Evolutionary conservation across 2,888 invertebrate species (phyloP), one percentile per base, ranked within the genome.

Genomic region (Homarus gammarus): DNA sequence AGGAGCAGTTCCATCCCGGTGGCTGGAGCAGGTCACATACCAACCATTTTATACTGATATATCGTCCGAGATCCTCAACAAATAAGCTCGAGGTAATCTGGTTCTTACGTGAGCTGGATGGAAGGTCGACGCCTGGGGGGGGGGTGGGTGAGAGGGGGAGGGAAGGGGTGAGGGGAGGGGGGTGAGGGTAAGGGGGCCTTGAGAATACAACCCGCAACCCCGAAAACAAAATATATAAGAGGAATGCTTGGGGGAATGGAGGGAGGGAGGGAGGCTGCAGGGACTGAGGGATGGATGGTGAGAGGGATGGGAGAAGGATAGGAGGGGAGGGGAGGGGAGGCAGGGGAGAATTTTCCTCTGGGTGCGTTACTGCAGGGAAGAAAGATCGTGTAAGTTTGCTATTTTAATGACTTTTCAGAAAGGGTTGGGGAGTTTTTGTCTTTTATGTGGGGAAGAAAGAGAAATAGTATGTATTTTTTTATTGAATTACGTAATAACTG

Each of bases 11-110:
- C 56, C 56, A 56, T 56, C 56, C 56, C 56, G 22, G 56, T 22
- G 12, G 12, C 56, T 56, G 18, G 56, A 22, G 18, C 56, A 56
- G 56, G 56, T 56, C 56, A 56, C 56, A 56, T 56, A 56, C 56
- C 56, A 56, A 56, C 56, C 56, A 56, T 56, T 56, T 56, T 56
- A 56, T 56, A 56, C 56, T 56, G 56, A 56, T 56, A 56, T 56
- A 56, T 56, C 22, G 56, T 56, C 56, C 22, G 22, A 56, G 22
- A 56, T 56, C 56, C 56, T 22, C 56, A 56, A 56, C 56, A 56
- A 56, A 56, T 56, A 56, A 56, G 18, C 22, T 15, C 12, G 22
- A 56, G 56, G 22, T 56, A 56, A 56, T 56, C 22, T 56, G 56
- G 18, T 15, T 22, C 22, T 56, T 56, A 56, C 18, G 56, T 56